Percentiles rank a stretch among this genome's conserved stretches.
Conservation (phyloP, 2,888 invertebrate species). For the Synanthedon myopaeformis region DNA sequence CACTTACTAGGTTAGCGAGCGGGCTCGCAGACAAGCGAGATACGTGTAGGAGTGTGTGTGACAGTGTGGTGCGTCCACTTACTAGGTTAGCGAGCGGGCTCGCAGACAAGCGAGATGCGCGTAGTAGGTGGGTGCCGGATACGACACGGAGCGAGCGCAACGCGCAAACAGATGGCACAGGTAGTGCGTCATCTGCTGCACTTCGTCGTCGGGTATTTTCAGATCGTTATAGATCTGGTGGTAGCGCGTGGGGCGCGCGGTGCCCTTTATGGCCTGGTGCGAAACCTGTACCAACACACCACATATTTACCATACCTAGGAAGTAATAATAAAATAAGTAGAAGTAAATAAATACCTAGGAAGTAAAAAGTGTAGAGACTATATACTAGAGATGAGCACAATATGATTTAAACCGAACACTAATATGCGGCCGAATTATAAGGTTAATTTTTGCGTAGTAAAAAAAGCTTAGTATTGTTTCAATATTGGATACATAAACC, state of each 20-base stretch:
- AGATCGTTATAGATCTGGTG: constrained; percentile 86
- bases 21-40: constrained; percentile 82
- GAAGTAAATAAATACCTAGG: too few relatives aligned
- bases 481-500: too few relatives aligned
- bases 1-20: constrained; percentile 64
- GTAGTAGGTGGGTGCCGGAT: constrained; percentile 89
- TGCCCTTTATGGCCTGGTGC: constrained; percentile 81
- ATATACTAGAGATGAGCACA: too few relatives aligned
- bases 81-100: constrained; percentile 67
- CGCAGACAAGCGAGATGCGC: constrained; percentile 88
- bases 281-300: constrained; percentile 42
- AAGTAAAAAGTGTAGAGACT: too few relatives aligned
- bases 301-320: too few relatives aligned
- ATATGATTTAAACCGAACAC: too few relatives aligned
- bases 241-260: constrained; percentile 88
- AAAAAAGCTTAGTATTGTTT: too few relatives aligned
- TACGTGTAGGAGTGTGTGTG: constrained; percentile 85
- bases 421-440: too few relatives aligned
- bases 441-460: too few relatives aligned
- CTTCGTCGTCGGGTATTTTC: constrained; percentile 75
- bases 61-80: constrained; percentile 35
- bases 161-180: constrained; percentile 88
- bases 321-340: too few relatives aligned
- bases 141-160: constrained; percentile 85
- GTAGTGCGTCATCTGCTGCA: constrained; percentile 84